These are phyloP conservation scores for Lophochroa leadbeateri DNA, from an alignment of 2,113 vertebrate species.

Conservation along the genomic window DNA sequence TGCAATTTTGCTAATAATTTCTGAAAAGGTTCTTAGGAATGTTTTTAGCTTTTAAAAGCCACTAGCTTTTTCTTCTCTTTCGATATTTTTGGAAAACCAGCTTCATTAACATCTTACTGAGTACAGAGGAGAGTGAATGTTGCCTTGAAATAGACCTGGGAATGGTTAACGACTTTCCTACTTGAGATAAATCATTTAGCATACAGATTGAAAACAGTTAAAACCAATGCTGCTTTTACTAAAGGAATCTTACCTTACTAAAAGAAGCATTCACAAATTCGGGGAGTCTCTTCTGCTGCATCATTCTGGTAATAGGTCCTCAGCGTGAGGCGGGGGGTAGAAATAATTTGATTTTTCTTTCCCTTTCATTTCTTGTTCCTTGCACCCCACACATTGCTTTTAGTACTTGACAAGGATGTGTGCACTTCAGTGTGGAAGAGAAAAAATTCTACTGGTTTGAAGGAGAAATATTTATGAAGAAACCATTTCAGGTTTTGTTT, in stretches of 20 bases:
- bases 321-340: rapidly evolving
- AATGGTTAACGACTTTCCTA: neutral
- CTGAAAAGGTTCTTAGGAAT: neutral
- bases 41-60: neutral
- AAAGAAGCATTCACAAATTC: neutral
- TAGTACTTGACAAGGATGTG: neutral
- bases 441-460: neutral
- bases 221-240: neutral
- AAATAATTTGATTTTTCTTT: neutral
- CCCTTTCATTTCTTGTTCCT: neutral
- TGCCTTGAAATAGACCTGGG: neutral
- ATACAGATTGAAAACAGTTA: neutral
- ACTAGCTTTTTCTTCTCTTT: neutral
- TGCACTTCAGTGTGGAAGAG: neutral
- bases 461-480: neutral
- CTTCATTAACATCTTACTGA: neutral
- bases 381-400: neutral
- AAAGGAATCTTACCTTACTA: neutral
- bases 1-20: neutral
- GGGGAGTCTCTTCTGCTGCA: neutral
- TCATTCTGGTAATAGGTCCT: neutral
- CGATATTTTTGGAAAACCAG: neutral
- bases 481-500: neutral
- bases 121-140: neutral
- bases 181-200: neutral